Percentiles rank a stretch among this genome's conserved stretches.
Conservation (phyloP, 2,888 invertebrate species). For the Lysandra bellargus region DNA sequence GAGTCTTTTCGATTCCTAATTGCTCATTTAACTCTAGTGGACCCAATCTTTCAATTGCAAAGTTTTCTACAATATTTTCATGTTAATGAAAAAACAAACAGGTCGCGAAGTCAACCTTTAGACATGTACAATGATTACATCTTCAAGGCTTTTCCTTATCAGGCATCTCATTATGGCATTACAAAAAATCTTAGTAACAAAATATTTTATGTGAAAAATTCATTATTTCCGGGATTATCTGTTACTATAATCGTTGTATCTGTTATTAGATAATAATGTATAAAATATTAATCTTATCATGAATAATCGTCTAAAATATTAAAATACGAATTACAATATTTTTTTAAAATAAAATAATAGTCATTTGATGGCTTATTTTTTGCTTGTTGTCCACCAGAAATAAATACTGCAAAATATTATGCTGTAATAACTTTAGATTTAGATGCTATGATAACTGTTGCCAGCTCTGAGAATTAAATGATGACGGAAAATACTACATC, state of each 20-base stretch:
- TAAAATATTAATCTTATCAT: neutral
- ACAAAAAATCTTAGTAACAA: conserved; percentile 42
- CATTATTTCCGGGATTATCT: conserved; percentile 32
- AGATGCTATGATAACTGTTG: neutral
- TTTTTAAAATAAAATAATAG: neutral
- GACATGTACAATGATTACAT: conserved; percentile 41
- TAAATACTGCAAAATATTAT: neutral
- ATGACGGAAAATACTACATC: no score
- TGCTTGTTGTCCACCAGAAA: neutral
- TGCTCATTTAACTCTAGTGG: neutral
- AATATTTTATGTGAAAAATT: conserved; percentile 32
- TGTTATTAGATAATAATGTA: neutral
- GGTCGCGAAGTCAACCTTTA: conserved; percentile 23
- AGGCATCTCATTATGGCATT: conserved; percentile 45
- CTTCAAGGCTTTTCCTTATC: conserved; percentile 57
- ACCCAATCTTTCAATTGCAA: neutral
- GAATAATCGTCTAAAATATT: neutral
- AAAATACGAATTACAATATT: neutral
- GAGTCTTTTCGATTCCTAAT: neutral
- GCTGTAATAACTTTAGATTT: neutral
- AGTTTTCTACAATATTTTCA: neutral
- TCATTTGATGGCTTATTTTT: neutral
- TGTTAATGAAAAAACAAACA: conserved; percentile 2
- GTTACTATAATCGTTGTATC: neutral
- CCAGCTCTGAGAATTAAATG: neutral